A percentile compares a stretch with the other conserved stretches of the same genome.
Conservation (phyloP, 2,797 vertebrate species). For the Xenops minutus region DNA sequence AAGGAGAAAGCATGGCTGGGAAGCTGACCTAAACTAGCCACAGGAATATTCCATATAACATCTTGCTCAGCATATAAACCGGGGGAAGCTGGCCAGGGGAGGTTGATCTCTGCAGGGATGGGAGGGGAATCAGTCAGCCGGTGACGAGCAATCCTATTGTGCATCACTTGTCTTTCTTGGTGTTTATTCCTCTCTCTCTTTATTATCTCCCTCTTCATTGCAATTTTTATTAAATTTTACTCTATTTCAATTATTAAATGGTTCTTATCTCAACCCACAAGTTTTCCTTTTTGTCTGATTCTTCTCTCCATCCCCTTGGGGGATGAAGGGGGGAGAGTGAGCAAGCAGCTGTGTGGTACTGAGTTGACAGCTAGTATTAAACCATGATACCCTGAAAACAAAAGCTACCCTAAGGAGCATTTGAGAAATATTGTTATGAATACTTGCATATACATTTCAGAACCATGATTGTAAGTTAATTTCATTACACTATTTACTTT, state of each 20-base stretch:
- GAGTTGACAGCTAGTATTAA: neutral
- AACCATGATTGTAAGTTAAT: neutral
- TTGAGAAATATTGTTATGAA: neutral
- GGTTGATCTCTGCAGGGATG: neutral
- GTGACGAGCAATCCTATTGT: neutral
- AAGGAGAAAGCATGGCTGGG: neutral
- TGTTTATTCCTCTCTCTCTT: neutral
- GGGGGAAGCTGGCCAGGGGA: neutral
- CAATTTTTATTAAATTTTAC: neutral
- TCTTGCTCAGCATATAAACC: no score
- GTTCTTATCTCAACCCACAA: neutral
- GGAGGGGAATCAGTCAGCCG: neutral
- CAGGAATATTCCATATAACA: neutral
- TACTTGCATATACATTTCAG: neutral
- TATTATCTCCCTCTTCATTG: neutral
- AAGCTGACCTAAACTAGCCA: neutral
- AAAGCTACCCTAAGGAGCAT: neutral
- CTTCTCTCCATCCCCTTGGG: neutral
- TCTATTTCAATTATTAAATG: neutral
- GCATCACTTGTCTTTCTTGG: neutral
- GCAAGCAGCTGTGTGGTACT: neutral
- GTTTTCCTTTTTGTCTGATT: neutral
- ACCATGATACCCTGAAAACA: neutral
- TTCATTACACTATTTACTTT: slow-evolving; percentile 2
- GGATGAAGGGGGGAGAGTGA: neutral